phyloP scores from a whole-genome alignment of 2,113 vertebrate species.

The Trogon melanurus region DNA sequence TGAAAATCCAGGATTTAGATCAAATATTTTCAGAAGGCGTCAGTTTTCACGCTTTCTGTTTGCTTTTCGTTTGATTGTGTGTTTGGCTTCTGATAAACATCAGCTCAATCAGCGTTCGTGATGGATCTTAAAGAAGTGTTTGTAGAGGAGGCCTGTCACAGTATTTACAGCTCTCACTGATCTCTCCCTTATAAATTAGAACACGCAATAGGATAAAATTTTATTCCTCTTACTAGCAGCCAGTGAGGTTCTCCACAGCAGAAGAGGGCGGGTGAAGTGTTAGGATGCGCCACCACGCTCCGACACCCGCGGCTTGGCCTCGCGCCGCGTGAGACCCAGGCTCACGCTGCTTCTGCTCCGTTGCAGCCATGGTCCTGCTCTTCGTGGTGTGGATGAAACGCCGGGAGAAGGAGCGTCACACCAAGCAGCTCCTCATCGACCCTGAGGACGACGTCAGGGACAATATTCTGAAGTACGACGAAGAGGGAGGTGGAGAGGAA shows the following conservation, averaged over 20 bases:
- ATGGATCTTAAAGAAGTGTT: not conserved
- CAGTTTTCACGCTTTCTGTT: not conserved
- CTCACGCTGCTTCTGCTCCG: not conserved
- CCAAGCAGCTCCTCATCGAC: conserved; percentile 95
- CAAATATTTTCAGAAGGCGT: not conserved
- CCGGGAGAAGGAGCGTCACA: conserved; percentile 91
- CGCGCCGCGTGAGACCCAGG: fast-evolving
- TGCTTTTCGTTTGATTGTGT: not conserved
- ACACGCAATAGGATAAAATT: not conserved
- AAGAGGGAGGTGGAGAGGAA: conserved; percentile 95
- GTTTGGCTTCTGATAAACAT: not conserved
- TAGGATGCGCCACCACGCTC: fast-evolving
- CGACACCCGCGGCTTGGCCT: not conserved
- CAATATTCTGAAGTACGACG: conserved; percentile 96
- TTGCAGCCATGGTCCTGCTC: conserved; percentile 90
- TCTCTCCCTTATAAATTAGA: not conserved
- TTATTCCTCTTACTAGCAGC: not conserved
- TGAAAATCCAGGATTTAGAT: not conserved
- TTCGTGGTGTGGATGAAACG: conserved; percentile 95
- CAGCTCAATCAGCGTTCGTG: not conserved
- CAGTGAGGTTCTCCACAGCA: not conserved
- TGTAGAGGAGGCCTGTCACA: not conserved
- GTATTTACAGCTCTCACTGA: not conserved
- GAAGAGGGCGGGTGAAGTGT: not conserved
- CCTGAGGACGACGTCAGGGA: conserved; percentile 95